Base-by-base conservation (phyloP, 2,113 vertebrate genomes). In the Indri indri region DNA sequence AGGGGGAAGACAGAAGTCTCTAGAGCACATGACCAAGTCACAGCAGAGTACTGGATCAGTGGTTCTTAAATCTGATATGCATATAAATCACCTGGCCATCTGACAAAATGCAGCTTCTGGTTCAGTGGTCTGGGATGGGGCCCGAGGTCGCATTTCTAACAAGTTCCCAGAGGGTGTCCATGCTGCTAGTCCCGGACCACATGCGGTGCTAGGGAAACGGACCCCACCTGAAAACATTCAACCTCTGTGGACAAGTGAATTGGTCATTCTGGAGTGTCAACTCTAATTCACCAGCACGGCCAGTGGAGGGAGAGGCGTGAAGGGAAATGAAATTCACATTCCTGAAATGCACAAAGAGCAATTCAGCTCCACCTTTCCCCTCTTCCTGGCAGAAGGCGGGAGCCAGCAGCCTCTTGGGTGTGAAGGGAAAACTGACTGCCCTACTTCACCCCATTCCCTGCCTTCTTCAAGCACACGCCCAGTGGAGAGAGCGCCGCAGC, bases 281-380 rank as follows among this genome's bases (percentile, higher is more conserved):
- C 17, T 80, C 76, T 86, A 22, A 42, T 50, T 84, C 84, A 45
- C 57, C 34, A 18, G 22, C 42, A 14, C 8, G 9, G 42, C 79
- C 83, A 37, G 37, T 11, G 42, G 23, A 34, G 47, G 37, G 47
- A 71, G 76, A 54, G 81, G 76, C 17, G 1, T 12, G 2, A 66
- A 71, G 14, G 59, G 65, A 85, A 94, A 93, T 40, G 18, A 57
- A 73, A 84, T 45, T 73, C 90, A 86, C 93, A 94, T 96, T 97
- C 96, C 94, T 96, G 94, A 97, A 95, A 90, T 73, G 77, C 94
- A 73, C 47, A 65, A 61, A 89, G 76, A 90, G 66, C 81, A 54
- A 11, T 54, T 74, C 66, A 47, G 73, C 85, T 59, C 50, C 23
- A 74, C 77, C 76, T 95, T 63, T 32, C 37, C 30, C 74, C 50